phyloP scores from a whole-genome alignment of 2,113 vertebrate species.

The Brevimyrus niger region DNA sequence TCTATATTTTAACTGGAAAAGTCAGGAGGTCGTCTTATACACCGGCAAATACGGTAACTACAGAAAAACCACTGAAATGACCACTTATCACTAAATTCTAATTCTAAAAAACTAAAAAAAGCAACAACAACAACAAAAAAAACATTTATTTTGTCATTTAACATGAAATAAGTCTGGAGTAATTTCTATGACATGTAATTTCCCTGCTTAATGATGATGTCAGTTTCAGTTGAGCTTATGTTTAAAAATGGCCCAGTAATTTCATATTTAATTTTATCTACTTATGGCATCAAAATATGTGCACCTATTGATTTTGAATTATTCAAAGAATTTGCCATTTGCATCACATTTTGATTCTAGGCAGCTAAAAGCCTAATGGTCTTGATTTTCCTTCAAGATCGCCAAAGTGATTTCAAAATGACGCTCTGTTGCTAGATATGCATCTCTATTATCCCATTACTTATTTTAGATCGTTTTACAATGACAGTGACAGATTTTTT shows the following conservation, averaged over 20 bases:
- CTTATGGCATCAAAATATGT: neutral
- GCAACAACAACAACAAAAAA: neutral
- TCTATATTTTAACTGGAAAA: too few species aligned
- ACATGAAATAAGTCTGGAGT: neutral
- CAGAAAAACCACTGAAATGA: neutral
- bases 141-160: neutral
- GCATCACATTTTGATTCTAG: neutral
- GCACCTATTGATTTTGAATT: neutral
- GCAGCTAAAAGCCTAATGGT: neutral
- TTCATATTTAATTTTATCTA: neutral
- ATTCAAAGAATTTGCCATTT: neutral
- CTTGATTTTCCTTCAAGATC: neutral
- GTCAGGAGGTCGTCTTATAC: too few species aligned
- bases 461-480: neutral
- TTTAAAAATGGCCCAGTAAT: neutral
- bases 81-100: too few species aligned
- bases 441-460: too few species aligned
- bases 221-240: neutral
- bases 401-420: neutral
- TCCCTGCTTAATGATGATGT: neutral
- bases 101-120: neutral
- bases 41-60: too few species aligned
- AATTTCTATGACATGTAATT: neutral
- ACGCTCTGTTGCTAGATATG: neutral
- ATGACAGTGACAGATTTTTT: neutral